Evolutionary conservation across 53 echinoderm and acorn worm genomes (phyloP).

Genomic region (Temnopleurus reevesii): DNA sequence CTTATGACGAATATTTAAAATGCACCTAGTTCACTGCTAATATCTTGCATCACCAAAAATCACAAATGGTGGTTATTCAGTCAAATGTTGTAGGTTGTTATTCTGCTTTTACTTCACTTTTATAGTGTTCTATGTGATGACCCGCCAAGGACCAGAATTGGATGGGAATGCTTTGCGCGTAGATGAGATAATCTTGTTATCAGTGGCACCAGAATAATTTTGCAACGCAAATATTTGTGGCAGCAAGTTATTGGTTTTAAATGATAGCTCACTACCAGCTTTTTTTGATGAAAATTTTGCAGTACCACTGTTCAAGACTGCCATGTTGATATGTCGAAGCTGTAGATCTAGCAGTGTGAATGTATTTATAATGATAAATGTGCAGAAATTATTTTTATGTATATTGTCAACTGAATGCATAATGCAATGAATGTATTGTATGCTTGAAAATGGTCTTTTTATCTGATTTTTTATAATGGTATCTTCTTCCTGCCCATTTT

Average conservation of each 20-base stretch:
- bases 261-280: too few relatives aligned
- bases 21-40: too few relatives aligned
- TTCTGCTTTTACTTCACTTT: not conserved
- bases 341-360: slow-evolving; percentile 13
- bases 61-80: too few relatives aligned
- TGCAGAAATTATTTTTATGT: slow-evolving; percentile 15
- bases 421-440: not conserved
- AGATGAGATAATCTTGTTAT: too few relatives aligned
- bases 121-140: not conserved
- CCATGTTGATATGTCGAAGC: not conserved
- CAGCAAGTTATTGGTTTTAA: too few relatives aligned
- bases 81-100: too few relatives aligned
- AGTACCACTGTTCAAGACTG: not conserved
- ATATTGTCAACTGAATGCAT: not conserved
- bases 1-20: too few relatives aligned
- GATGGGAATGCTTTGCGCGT: not conserved
- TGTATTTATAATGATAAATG: not conserved
- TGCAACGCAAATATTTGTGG: too few relatives aligned
- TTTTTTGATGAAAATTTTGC: too few relatives aligned
- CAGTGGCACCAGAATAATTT: too few relatives aligned
- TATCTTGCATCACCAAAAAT: too few relatives aligned
- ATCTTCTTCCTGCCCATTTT: slow-evolving; percentile 15
- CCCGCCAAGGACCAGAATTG: not conserved
- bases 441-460: not conserved
- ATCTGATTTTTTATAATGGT: not conserved